A percentile compares a stretch with the other conserved stretches of the same genome.
Evolutionary conservation across 2,113 vertebrate species (phyloP).

Genomic region (Alosa alosa): DNA sequence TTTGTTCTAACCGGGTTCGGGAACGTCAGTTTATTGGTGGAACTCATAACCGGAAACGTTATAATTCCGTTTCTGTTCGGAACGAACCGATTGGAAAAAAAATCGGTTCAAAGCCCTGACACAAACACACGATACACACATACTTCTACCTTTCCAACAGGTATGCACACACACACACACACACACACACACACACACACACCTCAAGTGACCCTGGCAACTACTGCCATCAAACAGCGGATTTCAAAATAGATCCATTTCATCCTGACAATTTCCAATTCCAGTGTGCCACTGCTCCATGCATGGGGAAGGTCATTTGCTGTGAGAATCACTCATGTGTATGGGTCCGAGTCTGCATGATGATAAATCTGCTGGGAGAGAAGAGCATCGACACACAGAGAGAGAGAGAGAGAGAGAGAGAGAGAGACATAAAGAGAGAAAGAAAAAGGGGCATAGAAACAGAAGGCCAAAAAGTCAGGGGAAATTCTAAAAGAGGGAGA

Average conservation of each 20-base stretch:
- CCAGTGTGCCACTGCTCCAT: constrained; percentile 57
- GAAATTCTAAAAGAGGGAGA: not conserved
- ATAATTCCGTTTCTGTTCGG: no score
- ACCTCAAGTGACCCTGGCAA: constrained; percentile 16
- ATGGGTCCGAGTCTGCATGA: constrained; percentile 34
- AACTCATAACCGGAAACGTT: no score
- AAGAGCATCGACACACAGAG: constrained; percentile 15
- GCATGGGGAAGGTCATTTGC: constrained; percentile 40
- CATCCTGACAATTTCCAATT: constrained; percentile 67
- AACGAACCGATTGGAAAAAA: no score
- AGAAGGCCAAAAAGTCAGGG: not conserved
- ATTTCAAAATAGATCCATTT: constrained; percentile 69
- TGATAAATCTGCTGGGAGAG: constrained; percentile 50
- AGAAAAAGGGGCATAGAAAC: not conserved
- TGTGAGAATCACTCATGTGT: constrained; percentile 44
- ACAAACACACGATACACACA: not conserved
- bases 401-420: not conserved
- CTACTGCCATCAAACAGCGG: constrained; percentile 56
- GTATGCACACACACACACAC: constrained; percentile 1
- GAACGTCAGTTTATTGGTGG: no score
- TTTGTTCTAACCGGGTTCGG: no score
- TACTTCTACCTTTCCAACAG: not conserved
- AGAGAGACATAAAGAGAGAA: constrained; percentile 37
- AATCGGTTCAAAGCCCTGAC: no score
- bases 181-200: not conserved